Evolutionary conservation across 2,888 invertebrate genomes (phyloP), one percentile per base, ranked within the genome.

Genomic region (Podabrus alpinus): DNA sequence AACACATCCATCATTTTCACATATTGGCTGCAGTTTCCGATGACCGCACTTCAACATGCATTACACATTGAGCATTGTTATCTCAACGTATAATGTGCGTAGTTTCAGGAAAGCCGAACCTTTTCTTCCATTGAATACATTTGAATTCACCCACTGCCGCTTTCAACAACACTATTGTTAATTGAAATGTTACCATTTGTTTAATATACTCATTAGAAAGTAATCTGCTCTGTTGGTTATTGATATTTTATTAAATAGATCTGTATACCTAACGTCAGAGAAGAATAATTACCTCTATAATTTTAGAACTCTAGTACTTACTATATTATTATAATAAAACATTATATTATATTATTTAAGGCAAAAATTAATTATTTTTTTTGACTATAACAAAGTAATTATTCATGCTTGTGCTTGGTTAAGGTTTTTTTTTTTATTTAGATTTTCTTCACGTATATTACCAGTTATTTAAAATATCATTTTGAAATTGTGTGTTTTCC

Each of bases 1-100:
- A 72, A 72, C 69, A 72, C 82, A 82, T 83, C 83, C 80, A 83
- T 84, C 83, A 84, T 84, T 81, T 80, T 79, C 80, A 75, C 75
- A 76, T 82, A 83, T 83, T 81, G 82, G 82, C 81, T 79, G 82
- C 82, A 82, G 83, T 83, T 83, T 83, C 81, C 82, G 80, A 79
- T 79, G 81, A 82, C 83, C 82, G 80, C 82, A 80, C 77, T 81
- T 79, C 78, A 81, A 81, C 82, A 81, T 81, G 81, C 79, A 81
- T 80, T 79, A 81, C 78, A 77, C 68, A 76, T 73, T 59, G 59
- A 66, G 71, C 25, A 71, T 73, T 76, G 73, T 76, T 76, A 75
- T 75, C 68, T 72, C 61, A 29, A 25, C 75, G 59, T 68, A 70
- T 72, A 70, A 73, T 75, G 45, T 19, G 21, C 61, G 61, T 64